Evolutionary conservation across 2,888 invertebrate genomes (phyloP).

Genomic region (Coecobrya sp.): DNA sequence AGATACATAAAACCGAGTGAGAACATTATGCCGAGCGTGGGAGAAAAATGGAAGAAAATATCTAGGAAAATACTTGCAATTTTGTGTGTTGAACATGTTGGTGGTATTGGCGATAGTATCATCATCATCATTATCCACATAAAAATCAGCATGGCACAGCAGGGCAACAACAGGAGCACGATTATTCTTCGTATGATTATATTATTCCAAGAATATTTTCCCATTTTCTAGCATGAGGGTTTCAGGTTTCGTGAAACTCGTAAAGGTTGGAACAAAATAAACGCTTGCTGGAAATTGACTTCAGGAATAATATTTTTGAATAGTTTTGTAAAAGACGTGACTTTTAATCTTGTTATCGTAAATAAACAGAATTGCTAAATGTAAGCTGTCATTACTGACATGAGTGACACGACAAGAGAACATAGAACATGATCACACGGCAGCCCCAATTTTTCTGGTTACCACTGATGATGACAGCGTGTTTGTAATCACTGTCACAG

Average conservation of each 20-base stretch:
- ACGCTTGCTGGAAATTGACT: neutral
- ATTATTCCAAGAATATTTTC: slow-evolving; percentile 21
- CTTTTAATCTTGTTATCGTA: neutral
- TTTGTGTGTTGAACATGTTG: neutral
- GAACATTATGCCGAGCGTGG: slow-evolving; percentile 1
- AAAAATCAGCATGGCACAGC: slow-evolving; percentile 26
- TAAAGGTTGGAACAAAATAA: neutral
- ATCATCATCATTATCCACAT: slow-evolving; percentile 20
- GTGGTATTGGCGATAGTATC: slow-evolving; percentile 7
- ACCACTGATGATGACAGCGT: neutral
- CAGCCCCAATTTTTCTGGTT: neutral
- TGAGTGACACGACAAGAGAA: neutral
- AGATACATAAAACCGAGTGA: neutral
- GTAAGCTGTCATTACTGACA: neutral
- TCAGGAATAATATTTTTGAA: neutral
- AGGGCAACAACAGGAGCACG: slow-evolving; percentile 23
- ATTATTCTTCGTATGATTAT: neutral
- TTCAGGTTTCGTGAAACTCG: neutral
- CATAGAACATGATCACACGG: slow-evolving; percentile 20
- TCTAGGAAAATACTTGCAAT: slow-evolving; percentile 16
- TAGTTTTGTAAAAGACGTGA: neutral
- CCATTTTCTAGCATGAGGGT: neutral
- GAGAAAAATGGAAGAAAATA: neutral
- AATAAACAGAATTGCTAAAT: neutral
- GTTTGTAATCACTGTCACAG: slow-evolving; percentile 29